Evolutionary conservation across 2,113 vertebrate species (phyloP).

Genomic region (Anoplopoma fimbria): DNA sequence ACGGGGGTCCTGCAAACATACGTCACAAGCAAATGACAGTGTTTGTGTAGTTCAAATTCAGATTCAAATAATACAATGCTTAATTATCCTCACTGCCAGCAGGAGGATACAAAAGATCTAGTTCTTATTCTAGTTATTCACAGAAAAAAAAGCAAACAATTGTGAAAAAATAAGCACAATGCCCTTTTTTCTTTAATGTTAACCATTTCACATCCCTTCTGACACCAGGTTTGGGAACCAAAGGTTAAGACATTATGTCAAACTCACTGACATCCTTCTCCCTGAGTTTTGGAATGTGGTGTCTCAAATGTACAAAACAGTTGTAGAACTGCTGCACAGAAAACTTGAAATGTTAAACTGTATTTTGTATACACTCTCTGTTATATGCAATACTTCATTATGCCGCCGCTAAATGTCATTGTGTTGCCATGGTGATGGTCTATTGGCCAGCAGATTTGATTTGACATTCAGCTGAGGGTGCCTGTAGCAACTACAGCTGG

Average conservation of each 20-base stretch:
- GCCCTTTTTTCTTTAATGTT: neutral
- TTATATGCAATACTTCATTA: neutral
- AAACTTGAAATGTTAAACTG: constrained; percentile 13
- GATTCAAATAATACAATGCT: neutral
- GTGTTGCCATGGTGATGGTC: constrained; percentile 41
- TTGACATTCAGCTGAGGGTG: constrained; percentile 43
- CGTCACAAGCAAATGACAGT: neutral
- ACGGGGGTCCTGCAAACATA: neutral
- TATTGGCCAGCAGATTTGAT: constrained; percentile 35
- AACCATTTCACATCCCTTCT: neutral
- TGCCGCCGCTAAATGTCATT: constrained; percentile 13
- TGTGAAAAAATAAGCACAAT: neutral
- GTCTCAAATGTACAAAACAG: neutral
- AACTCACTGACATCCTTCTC: neutral
- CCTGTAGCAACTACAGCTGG: constrained; percentile 30
- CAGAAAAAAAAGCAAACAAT: neutral
- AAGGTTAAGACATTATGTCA: too few species aligned
- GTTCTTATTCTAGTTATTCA: neutral
- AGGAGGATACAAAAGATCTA: neutral
- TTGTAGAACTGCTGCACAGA: neutral
- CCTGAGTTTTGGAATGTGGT: neutral
- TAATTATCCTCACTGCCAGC: neutral
- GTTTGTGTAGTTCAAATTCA: neutral
- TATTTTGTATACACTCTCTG: constrained; percentile 1
- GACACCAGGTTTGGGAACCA: neutral